Conservation (phyloP, 2,113 vertebrate species). For the Urocolius indicus region DNA sequence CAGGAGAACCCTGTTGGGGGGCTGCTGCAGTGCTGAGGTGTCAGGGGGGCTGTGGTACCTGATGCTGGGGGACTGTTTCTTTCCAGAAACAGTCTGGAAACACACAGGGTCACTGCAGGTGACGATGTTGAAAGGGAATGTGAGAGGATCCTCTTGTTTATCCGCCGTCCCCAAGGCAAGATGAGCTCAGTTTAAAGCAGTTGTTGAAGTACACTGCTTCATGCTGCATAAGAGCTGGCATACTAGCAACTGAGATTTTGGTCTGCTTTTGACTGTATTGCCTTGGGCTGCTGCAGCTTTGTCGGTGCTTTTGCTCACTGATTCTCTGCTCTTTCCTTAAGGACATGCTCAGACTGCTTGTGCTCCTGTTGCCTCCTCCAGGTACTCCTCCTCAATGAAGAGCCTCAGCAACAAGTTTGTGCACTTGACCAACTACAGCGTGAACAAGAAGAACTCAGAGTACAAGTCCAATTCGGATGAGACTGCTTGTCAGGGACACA, state of each 20-base stretch:
- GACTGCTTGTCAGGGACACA: constrained; percentile 95
- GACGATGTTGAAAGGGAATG: background rate
- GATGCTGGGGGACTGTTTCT: no score
- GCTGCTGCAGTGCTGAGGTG: background rate
- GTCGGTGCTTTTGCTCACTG: background rate
- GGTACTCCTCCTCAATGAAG: constrained; percentile 96
- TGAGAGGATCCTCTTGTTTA: background rate
- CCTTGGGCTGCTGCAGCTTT: background rate
- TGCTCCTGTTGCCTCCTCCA: constrained; percentile 37
- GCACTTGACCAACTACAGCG: constrained; percentile 98
- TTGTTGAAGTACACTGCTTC: background rate
- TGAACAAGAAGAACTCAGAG: constrained; percentile 94
- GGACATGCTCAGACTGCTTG: background rate
- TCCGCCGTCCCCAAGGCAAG: background rate
- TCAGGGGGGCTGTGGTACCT: background rate
- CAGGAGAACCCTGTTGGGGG: background rate
- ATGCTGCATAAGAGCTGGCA: background rate
- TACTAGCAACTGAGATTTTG: background rate
- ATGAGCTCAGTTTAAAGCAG: background rate
- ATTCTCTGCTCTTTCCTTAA: background rate
- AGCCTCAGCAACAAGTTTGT: constrained; percentile 96
- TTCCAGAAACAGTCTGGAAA: background rate
- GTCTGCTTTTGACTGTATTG: background rate
- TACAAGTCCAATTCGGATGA: constrained; percentile 92
- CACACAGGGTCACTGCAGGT: background rate